phyloP scores from a whole-genome alignment of 1,140 invertebrate genomes.

The Chironomus tepperi region DNA sequence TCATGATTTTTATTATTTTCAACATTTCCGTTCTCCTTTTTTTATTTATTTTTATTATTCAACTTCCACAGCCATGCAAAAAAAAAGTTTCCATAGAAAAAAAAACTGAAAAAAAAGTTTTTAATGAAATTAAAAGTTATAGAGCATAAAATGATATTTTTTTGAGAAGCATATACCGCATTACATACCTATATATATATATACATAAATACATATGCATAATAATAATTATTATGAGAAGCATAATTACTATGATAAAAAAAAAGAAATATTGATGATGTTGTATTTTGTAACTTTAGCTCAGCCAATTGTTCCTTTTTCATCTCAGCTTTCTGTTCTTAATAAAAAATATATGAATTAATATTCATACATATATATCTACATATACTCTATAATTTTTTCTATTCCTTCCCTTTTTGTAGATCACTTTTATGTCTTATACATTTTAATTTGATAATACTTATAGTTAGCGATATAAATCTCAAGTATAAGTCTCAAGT shows the following conservation, averaged over 20 bases:
- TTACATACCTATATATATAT: slow-evolving; percentile 9
- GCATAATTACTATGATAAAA: background rate
- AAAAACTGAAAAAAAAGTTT: background rate
- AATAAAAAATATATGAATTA: background rate
- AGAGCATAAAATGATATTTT: slow-evolving; percentile 14
- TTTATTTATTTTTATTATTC: background rate
- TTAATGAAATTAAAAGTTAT: slow-evolving; percentile 2
- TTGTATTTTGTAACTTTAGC: background rate
- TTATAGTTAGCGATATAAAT: too few relatives aligned
- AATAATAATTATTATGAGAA: background rate
- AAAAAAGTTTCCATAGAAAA: too few relatives aligned
- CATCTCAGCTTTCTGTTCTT: background rate
- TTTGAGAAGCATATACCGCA: slow-evolving; percentile 12
- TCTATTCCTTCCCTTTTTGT: too few relatives aligned
- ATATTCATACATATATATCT: background rate
- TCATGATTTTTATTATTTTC: background rate
- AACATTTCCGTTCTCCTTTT: background rate
- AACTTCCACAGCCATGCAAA: background rate
- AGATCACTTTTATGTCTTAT: too few relatives aligned
- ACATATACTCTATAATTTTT: too few relatives aligned
- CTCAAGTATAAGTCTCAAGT: too few relatives aligned
- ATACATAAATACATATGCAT: background rate
- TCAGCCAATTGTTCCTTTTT: background rate
- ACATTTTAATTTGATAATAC: too few relatives aligned
- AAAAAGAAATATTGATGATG: background rate